Evolutionary conservation across 2,113 vertebrate genomes (phyloP).

Genomic region (Paradisaea rubra): DNA sequence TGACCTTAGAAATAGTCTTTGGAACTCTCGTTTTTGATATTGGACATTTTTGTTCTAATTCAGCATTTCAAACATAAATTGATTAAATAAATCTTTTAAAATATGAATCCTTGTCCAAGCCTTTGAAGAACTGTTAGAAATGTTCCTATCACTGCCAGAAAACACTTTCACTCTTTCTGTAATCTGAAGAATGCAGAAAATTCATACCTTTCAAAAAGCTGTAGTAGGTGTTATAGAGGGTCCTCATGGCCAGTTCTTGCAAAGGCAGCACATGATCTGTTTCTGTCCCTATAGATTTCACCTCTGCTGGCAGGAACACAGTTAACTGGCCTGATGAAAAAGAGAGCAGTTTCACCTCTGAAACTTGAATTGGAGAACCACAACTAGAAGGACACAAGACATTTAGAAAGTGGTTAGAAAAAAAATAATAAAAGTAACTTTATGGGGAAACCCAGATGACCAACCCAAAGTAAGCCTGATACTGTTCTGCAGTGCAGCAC

Average conservation of each 20-base stretch:
- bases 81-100: neutral
- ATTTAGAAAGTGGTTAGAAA: constrained; percentile 13
- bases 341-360: constrained; percentile 75
- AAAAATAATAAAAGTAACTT: neutral
- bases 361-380: constrained; percentile 76
- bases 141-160: neutral
- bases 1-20: neutral
- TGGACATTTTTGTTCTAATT: neutral
- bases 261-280: constrained; percentile 83
- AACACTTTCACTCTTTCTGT: neutral
- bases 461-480: neutral
- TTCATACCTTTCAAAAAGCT: constrained; percentile 72
- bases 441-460: neutral
- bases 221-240: constrained; percentile 75
- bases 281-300: constrained; percentile 85
- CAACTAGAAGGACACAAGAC: constrained; percentile 76
- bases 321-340: constrained; percentile 76
- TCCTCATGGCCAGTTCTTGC: constrained; percentile 89
- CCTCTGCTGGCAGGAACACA: constrained; percentile 86
- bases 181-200: neutral
- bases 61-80: neutral
- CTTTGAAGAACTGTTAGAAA: neutral
- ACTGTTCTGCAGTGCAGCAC: neutral
- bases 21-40: neutral
- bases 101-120: neutral